Conservation (phyloP, 2,797 vertebrate species). For the Lindbergichthys nudifrons region DNA sequence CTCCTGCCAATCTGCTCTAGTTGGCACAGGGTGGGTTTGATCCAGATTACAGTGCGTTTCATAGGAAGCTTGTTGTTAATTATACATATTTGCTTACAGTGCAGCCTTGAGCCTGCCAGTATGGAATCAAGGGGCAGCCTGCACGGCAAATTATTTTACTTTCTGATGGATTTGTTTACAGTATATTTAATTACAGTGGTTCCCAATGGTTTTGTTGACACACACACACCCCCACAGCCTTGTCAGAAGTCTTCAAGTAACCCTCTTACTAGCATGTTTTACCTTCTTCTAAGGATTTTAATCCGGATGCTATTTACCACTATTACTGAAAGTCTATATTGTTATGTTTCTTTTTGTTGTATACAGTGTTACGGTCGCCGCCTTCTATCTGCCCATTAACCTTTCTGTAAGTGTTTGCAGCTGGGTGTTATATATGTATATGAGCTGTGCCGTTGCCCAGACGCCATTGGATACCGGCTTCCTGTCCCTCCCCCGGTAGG, state of each 20-base stretch:
- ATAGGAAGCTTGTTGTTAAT: slow-evolving; percentile 75
- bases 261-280: background rate
- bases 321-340: background rate
- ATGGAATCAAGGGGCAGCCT: slow-evolving; percentile 25
- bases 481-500: too few relatives aligned
- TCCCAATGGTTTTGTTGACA: background rate
- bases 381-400: too few relatives aligned
- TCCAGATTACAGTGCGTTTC: slow-evolving; percentile 73
- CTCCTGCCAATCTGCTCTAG: slow-evolving; percentile 75
- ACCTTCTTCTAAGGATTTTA: background rate
- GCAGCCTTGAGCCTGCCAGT: slow-evolving; percentile 46
- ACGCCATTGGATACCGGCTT: too few relatives aligned
- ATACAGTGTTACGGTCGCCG: too few relatives aligned
- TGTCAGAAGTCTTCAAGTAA: background rate
- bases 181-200: background rate
- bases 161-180: slow-evolving; percentile 6
- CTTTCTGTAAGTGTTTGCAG: too few relatives aligned
- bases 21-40: slow-evolving; percentile 72
- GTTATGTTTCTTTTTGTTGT: too few relatives aligned
- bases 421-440: too few relatives aligned
- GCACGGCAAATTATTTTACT: slow-evolving; percentile 17
- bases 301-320: background rate
- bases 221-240: too few relatives aligned
- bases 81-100: slow-evolving; percentile 73
- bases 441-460: too few relatives aligned